Percentiles rank a stretch among this genome's conserved stretches.
Conservation (phyloP, 2,797 vertebrate genomes). For the Sebastes minor region DNA sequence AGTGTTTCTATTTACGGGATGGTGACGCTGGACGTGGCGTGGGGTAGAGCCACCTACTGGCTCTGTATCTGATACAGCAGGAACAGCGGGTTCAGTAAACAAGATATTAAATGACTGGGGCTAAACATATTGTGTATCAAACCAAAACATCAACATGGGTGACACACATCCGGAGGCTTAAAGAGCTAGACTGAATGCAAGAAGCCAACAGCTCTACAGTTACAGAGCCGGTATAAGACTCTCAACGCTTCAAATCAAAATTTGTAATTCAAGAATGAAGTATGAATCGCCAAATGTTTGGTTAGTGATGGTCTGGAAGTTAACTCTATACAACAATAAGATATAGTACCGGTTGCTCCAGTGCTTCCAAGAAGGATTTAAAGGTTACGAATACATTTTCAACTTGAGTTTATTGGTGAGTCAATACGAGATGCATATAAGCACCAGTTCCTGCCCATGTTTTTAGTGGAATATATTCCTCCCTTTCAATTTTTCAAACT, state of each 20-base stretch:
- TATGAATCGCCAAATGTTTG: not conserved
- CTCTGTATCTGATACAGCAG: conserved; percentile 22
- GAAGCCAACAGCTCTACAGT: not conserved
- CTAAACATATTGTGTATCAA: conserved; percentile 59
- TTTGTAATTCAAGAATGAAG: not conserved
- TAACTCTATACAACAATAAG: not conserved
- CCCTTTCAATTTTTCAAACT: not conserved
- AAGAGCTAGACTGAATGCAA: not conserved
- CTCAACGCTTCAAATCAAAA: not conserved
- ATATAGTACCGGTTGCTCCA: not conserved
- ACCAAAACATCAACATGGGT: conserved; percentile 46
- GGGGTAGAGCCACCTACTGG: conserved; percentile 32
- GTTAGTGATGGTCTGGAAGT: not conserved
- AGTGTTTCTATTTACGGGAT: conserved; percentile 2
- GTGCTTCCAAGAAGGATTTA: not conserved
- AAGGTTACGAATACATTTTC: not conserved
- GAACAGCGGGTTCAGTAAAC: conserved; percentile 50
- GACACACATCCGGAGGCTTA: not conserved
- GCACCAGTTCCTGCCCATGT: not conserved
- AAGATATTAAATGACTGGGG: conserved; percentile 57
- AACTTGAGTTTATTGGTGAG: not conserved
- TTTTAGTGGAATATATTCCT: not conserved
- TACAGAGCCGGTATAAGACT: not conserved
- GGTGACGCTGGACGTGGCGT: not conserved
- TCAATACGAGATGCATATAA: not conserved